Base-by-base conservation (phyloP, 2,888 invertebrate genomes). In the Metallyticus violacea region DNA sequence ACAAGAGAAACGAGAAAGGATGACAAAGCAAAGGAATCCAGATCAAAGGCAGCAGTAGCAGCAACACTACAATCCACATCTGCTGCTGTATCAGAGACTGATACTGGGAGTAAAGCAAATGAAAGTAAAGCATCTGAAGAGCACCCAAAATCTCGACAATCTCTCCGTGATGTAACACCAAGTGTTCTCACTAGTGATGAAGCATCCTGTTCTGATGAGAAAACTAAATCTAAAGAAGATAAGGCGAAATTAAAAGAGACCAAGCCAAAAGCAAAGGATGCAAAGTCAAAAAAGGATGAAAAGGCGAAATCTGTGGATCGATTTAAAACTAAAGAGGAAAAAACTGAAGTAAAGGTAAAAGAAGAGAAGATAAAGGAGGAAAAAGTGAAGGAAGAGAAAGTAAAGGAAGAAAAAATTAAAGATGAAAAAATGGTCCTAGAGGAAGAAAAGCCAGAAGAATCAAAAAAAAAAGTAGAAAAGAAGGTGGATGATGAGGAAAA, bases 291-390 rank as follows among this genome's bases (percentile, higher is more conserved):
- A 62, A 89, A 88, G 85, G 89, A 88, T 82, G 89, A 88, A 85
- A 89, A 89, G 85, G 87, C 87, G 86, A 88, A 85, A 83, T 86
- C 89, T 26, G 88, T 22, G 77, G 83, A 83, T 7, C 26, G 77
- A 6, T 22, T 26, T n/a, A 26, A 26, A 77, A 7, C n/a, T 22
- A 83, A 87, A 84, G 87, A 84, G 77, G 85, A 87, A 29, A 86
- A 87, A 77, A 86, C 85, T 15, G 80, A 88, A 83, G 85, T 84
- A 40, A 87, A 86, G 62, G 84, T 26, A 80, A 86, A 88, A 77
- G 87, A 89, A 88, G 87, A 88, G 86, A 90, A 87, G 90, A 81
- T 89, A 90, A 87, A 84, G 85, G 77, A 27, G 86, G 86, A 87
- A 79, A 86, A 85, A 79, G 5, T 6, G 7, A 81, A 81, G 77